Evolutionary conservation across 2,888 invertebrate genomes (phyloP).

Genomic region (Neelides folsomi): DNA sequence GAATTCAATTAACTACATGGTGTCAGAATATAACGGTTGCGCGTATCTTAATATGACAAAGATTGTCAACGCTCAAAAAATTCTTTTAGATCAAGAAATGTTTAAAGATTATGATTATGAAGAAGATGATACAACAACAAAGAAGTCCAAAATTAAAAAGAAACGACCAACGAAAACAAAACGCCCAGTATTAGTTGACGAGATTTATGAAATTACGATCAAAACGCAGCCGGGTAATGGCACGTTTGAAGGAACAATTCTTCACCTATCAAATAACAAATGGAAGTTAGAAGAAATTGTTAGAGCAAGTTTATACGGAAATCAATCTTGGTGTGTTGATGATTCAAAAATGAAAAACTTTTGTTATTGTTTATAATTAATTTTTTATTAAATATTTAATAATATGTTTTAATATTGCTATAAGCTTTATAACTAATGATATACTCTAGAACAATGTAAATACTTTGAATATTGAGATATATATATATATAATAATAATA

Average conservation of each 20-base stretch:
- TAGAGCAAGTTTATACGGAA: slow-evolving; percentile 41
- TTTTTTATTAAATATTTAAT: too few species aligned
- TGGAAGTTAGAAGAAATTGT: slow-evolving; percentile 41
- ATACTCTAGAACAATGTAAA: too few species aligned
- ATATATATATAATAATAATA: too few species aligned
- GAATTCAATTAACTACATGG: slow-evolving; percentile 49
- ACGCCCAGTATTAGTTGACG: slow-evolving; percentile 44
- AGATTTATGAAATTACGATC: slow-evolving; percentile 65
- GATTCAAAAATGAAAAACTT: slow-evolving; percentile 35
- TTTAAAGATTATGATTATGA: too few species aligned
- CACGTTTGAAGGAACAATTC: too few species aligned
- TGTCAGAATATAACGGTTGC: slow-evolving; percentile 47
- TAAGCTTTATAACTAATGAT: too few species aligned
- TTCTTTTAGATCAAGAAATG: too few species aligned
- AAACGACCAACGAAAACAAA: too few species aligned
- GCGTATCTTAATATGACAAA: slow-evolving; percentile 48
- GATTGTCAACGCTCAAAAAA: slow-evolving; percentile 46
- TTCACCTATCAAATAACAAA: slow-evolving; percentile 34
- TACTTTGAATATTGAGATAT: too few species aligned
- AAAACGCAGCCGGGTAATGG: slow-evolving; percentile 36
- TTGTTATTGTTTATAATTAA: slow-evolving; percentile 35
- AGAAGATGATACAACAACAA: too few species aligned
- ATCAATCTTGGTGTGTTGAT: slow-evolving; percentile 37
- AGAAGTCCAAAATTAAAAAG: too few species aligned
- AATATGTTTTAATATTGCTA: too few species aligned